Evolutionary conservation across 92 coral and sea anemone genomes (phyloP).

Genomic region (Isaurus tuberculatus): DNA sequence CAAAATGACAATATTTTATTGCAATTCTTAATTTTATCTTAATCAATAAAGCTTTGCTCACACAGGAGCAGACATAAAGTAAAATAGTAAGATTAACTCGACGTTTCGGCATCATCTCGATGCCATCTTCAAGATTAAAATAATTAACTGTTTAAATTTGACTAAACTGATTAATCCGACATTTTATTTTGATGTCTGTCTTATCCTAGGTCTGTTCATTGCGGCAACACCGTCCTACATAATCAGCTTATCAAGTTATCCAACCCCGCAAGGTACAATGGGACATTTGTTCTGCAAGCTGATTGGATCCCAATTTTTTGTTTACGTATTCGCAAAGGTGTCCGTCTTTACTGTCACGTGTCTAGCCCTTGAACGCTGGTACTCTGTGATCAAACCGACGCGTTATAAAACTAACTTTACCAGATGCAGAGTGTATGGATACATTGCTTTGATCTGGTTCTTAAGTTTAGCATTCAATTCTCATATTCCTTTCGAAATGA

Average conservation of each 20-base stretch:
- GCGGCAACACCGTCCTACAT: constrained; percentile 67
- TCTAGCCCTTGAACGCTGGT: constrained; percentile 46
- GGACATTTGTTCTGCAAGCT: constrained; percentile 42
- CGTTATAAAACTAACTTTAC: constrained; percentile 35
- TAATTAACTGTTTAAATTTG: neutral
- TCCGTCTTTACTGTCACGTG: constrained; percentile 50
- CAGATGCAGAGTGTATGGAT: constrained; percentile 48
- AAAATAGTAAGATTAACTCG: too few species aligned
- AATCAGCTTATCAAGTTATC: constrained; percentile 51
- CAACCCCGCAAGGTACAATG: constrained; percentile 52
- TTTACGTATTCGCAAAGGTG: constrained; percentile 41
- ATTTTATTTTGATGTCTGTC: neutral
- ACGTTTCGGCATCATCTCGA: too few species aligned
- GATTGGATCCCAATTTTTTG: constrained; percentile 35
- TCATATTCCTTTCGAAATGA: constrained; percentile 58
- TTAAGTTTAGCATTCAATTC: constrained; percentile 53
- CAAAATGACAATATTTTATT: too few species aligned
- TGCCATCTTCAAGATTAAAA: too few species aligned
- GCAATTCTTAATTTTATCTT: too few species aligned
- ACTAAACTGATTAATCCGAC: neutral
- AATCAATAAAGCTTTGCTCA: too few species aligned
- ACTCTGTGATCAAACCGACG: constrained; percentile 33
- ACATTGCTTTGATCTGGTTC: constrained; percentile 63
- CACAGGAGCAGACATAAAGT: too few species aligned
- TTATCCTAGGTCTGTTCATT: constrained; percentile 62